Evolutionary conservation across 1,140 invertebrate species (phyloP), one percentile per base, ranked within the genome.

Genomic region (Arctopsyche grandis): DNA sequence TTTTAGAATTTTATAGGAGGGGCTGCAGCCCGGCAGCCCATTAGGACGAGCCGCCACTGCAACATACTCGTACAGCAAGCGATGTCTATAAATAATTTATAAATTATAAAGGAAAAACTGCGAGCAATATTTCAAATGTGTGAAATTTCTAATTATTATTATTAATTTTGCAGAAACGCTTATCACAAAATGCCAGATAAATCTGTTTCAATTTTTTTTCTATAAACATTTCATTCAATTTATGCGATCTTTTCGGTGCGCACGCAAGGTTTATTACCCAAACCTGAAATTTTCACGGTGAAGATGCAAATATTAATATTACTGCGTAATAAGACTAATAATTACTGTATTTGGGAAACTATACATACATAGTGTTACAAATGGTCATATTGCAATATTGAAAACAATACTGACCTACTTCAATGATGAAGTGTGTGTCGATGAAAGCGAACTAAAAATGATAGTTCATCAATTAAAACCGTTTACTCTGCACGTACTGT

Each of bases 351-450:
- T 16, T 3, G 19, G 16, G 56, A 60, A 60, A 60, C 48, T 14
- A 12, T 3, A 60, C 14, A 12, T 3, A 60, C 14, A 9, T 5
- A 60, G 16, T 19, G 29, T 38, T 38, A 4, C 29, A 7, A 38
- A 7, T 38, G 7, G 29, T 60, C 9, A 60, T 60, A 19, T 16
- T 16, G 56, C 56, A 60, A 60, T 14, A 46, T 12, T 24, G 24
- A 14, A 73, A 73, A 73, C 19, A 46, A 48, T n/a, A 43, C 69
- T 73, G 69, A 46, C 69, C 69, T 48, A 73, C 69, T 46, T 73
- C 69, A 16, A 38, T 29, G 69, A 69, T 69, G 12, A n/a, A 21
- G 19, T 56, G 10, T 21, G 19, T 56, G 52, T 16, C 19, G 52
- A 21, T 38, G 3, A 7, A 38, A 4, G 29, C 48, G 10, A 60